These are phyloP conservation scores for Montipora foliosa DNA, from an alignment of 64 coral and sea anemone species.

Conservation along the genomic window DNA sequence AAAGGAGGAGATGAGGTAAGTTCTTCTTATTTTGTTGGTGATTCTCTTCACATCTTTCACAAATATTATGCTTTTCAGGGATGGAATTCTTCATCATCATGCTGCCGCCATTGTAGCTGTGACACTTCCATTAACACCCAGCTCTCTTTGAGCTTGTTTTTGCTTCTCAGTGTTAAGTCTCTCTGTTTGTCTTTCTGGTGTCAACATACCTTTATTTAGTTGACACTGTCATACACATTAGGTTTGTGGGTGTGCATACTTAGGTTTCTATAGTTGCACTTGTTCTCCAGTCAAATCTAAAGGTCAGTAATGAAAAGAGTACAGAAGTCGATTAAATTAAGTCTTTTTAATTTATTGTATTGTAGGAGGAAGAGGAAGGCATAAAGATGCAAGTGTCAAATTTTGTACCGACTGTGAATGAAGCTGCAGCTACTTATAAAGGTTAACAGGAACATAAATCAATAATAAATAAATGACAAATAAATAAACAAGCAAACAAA, in stretches of 20 bases:
- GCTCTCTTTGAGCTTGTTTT: no score
- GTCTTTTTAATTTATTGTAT: background rate
- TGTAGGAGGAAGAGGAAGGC: conserved; percentile 94
- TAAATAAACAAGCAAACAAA: background rate
- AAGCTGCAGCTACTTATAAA: conserved; percentile 93
- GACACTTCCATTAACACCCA: no score
- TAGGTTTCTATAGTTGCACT: no score
- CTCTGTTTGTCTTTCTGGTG: no score
- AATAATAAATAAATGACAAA: background rate
- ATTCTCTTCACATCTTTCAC: background rate
- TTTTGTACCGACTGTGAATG: conserved; percentile 93
- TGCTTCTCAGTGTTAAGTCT: no score
- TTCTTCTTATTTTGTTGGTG: background rate
- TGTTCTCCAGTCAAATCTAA: no score
- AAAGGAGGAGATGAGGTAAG: conserved; percentile 93
- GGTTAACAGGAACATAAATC: conserved; percentile 22
- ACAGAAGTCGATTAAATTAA: no score
- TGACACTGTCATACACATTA: no score
- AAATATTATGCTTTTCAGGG: background rate
- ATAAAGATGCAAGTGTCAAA: conserved; percentile 96
- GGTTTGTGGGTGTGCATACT: no score
- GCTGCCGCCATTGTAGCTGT: no score
- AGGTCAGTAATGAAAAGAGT: no score
- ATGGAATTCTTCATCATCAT: background rate
- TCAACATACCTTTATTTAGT: no score